Evolutionary conservation across 2,888 invertebrate species (phyloP).

Genomic region (Agrotis puta): DNA sequence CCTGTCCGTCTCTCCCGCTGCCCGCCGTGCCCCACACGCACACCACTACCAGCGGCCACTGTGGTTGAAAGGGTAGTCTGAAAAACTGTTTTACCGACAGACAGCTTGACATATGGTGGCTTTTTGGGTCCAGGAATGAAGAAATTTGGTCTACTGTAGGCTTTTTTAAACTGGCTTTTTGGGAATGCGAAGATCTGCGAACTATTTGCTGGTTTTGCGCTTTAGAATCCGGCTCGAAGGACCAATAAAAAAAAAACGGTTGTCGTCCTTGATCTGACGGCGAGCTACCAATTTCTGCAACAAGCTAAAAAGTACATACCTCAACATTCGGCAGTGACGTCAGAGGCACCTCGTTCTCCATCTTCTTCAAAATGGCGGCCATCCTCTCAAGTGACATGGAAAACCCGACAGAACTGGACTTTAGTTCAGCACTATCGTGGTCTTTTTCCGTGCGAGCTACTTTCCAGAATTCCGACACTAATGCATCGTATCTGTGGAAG

Average conservation of each 20-base stretch:
- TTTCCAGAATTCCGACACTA: constrained; percentile 94
- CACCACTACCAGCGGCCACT: constrained; percentile 78
- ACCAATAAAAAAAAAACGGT: too few relatives aligned
- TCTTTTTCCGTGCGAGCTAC: constrained; percentile 82
- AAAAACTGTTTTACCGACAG: too few relatives aligned
- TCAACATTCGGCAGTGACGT: constrained; percentile 88
- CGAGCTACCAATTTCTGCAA: too few relatives aligned
- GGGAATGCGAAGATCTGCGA: too few relatives aligned
- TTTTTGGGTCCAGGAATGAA: too few relatives aligned
- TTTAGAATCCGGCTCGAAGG: too few relatives aligned
- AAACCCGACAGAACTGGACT: constrained; percentile 93
- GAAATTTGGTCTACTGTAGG: too few relatives aligned
- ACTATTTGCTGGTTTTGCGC: too few relatives aligned
- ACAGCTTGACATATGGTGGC: too few relatives aligned
- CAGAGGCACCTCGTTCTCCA: constrained; percentile 91
- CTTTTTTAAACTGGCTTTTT: too few relatives aligned
- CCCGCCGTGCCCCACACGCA: constrained; percentile 78
- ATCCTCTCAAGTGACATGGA: constrained; percentile 96
- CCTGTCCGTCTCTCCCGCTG: constrained; percentile 72
- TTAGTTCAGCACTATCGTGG: constrained; percentile 74
- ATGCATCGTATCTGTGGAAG: constrained; percentile 93
- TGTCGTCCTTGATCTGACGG: too few relatives aligned
- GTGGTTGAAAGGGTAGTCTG: constrained; percentile 19
- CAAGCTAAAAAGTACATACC: constrained; percentile 64
- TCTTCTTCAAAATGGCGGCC: constrained; percentile 91